Percentiles rank a stretch among this genome's conserved stretches.
Conservation (phyloP, 2,113 vertebrate species). For the Poicephalus gulielmi region DNA sequence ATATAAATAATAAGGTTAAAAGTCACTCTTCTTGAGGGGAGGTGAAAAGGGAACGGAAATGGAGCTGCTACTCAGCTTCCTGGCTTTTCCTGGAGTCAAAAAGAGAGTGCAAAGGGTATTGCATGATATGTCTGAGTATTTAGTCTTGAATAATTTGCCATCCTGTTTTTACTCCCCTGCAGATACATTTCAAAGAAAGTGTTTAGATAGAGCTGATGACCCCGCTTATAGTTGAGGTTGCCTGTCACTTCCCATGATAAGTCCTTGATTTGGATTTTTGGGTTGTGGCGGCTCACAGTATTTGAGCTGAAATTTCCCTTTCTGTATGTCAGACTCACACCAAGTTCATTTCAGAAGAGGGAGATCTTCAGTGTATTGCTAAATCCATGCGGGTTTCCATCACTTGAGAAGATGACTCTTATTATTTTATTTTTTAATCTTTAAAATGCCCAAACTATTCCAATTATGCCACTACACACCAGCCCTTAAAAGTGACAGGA, state of each 20-base stretch:
- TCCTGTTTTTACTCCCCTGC: slow-evolving; percentile 49
- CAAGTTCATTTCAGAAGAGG: neutral
- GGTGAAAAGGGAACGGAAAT: slow-evolving; percentile 36
- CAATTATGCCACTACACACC: neutral
- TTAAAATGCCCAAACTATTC: neutral
- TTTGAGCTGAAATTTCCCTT: neutral
- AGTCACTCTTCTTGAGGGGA: slow-evolving; percentile 7
- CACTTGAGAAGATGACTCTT: neutral
- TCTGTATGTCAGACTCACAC: accelerated
- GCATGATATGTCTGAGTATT: slow-evolving; percentile 13
- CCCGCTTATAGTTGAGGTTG: neutral
- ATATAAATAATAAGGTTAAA: slow-evolving; percentile 61
- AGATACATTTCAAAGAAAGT: slow-evolving; percentile 49
- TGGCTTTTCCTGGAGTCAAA: slow-evolving; percentile 6
- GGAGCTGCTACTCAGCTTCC: slow-evolving; percentile 36
- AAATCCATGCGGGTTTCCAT: neutral
- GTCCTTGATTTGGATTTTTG: neutral
- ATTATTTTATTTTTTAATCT: neutral
- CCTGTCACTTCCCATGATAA: slow-evolving; percentile 25
- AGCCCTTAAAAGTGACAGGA: neutral
- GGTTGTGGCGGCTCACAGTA: neutral
- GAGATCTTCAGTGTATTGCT: neutral
- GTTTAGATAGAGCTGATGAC: slow-evolving; percentile 20
- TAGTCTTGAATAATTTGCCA: slow-evolving; percentile 32
- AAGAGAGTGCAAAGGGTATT: slow-evolving; percentile 57